These are phyloP conservation scores for Drosophila gaucha DNA, from an alignment of 2,888 invertebrate genomes.

Conservation along the genomic window DNA sequence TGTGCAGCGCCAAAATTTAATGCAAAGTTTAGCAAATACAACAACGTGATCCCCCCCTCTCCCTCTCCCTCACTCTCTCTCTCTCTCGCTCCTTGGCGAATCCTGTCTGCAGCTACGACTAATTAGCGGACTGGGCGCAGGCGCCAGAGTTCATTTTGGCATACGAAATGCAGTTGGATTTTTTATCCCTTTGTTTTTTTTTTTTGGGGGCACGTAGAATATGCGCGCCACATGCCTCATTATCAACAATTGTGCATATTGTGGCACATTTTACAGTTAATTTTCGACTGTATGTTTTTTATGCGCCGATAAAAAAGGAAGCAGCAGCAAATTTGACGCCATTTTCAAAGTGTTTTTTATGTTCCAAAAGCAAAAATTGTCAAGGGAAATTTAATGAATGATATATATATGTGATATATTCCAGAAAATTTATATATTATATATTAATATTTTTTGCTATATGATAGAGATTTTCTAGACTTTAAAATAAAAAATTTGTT, in stretches of 20 bases:
- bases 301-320: not conserved
- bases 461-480: too few species aligned
- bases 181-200: not conserved
- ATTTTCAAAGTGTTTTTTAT: slow-evolving; percentile 28
- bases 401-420: too few species aligned
- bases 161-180: slow-evolving; percentile 18
- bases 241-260: slow-evolving; percentile 75
- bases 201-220: slow-evolving; percentile 51
- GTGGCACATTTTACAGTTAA: slow-evolving; percentile 78
- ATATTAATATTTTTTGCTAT: too few species aligned
- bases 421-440: too few species aligned
- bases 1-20: slow-evolving; percentile 76
- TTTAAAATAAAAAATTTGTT: too few species aligned
- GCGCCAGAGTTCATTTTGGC: slow-evolving; percentile 60
- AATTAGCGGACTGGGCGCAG: slow-evolving; percentile 70
- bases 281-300: slow-evolving; percentile 44
- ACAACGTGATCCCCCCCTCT: slow-evolving; percentile 27
- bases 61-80: not conserved
- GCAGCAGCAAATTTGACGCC: slow-evolving; percentile 45
- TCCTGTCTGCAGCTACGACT: slow-evolving; percentile 46
- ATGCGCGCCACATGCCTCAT: slow-evolving; percentile 78
- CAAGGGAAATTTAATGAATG: not conserved
- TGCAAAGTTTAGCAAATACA: slow-evolving; percentile 77
- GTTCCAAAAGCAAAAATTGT: not conserved
- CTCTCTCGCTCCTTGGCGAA: slow-evolving; percentile 1